Percentiles rank a stretch among this genome's conserved stretches.
These are phyloP conservation scores for Lysiphlebus fabarum DNA, from an alignment of 1,140 invertebrate genomes.

Conservation along the genomic window DNA sequence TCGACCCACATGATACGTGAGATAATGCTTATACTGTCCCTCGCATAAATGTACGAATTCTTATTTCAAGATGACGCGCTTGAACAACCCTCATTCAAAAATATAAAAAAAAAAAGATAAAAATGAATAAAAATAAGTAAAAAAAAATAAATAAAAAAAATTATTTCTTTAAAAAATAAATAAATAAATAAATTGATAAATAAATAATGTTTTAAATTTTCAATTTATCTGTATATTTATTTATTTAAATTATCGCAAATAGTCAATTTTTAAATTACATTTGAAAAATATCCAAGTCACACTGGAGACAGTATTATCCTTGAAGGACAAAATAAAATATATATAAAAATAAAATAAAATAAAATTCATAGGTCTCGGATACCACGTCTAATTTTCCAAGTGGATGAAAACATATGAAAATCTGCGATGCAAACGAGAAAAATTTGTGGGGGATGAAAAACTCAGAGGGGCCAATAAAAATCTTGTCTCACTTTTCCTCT, in stretches of 20 bases:
- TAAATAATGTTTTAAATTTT: too few species aligned
- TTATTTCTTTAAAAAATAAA: too few species aligned
- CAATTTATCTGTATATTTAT: too few species aligned
- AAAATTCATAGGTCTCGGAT: slow-evolving; percentile 23
- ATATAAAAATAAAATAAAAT: neutral
- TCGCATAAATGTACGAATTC: slow-evolving; percentile 46
- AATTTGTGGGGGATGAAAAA: slow-evolving; percentile 47
- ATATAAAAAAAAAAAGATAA: too few species aligned
- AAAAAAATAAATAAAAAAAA: too few species aligned
- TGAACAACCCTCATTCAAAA: too few species aligned
- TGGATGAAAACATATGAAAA: slow-evolving; percentile 56
- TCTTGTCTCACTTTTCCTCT: slow-evolving; percentile 37
- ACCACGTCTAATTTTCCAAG: slow-evolving; percentile 51
- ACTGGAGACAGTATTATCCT: neutral
- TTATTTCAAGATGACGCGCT: slow-evolving; percentile 39
- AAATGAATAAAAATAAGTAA: too few species aligned
- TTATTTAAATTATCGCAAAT: too few species aligned
- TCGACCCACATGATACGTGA: slow-evolving; percentile 1
- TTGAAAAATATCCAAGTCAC: neutral
- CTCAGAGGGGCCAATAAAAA: slow-evolving; percentile 53
- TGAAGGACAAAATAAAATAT: neutral
- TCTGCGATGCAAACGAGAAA: slow-evolving; percentile 53
- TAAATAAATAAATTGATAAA: too few species aligned
- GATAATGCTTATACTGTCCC: slow-evolving; percentile 28
- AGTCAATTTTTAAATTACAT: too few species aligned